Percentiles rank a stretch among this genome's conserved stretches.
phyloP scores from a whole-genome alignment of 2,113 vertebrate species.

The Pipa parva region DNA sequence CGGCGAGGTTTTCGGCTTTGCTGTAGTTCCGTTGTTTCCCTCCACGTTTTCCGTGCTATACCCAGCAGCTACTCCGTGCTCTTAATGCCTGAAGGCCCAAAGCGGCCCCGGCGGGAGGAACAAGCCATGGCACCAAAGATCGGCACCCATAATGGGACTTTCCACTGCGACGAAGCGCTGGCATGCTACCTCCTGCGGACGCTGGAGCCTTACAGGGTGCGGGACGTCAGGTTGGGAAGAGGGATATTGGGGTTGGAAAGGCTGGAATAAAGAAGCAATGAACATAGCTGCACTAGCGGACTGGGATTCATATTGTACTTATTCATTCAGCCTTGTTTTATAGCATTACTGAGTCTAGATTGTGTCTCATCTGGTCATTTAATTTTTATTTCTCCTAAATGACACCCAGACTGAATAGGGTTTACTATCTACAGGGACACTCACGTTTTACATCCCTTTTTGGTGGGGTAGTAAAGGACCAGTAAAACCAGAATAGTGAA shows the following conservation, averaged over 20 bases:
- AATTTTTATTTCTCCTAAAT: too few relatives aligned
- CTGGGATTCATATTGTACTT: background rate
- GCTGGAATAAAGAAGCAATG: background rate
- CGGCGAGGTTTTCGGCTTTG: accelerated
- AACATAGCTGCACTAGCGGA: background rate
- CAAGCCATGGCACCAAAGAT: conserved; percentile 58
- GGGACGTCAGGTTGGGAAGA: background rate
- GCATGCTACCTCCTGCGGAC: conserved; percentile 84
- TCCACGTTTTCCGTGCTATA: background rate
- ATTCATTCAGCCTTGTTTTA: background rate
- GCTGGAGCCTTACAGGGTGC: conserved; percentile 79
- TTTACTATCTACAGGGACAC: too few relatives aligned
- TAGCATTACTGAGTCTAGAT: background rate
- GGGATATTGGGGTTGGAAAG: background rate
- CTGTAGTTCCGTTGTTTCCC: accelerated
- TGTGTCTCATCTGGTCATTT: too few relatives aligned
- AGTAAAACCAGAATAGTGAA: too few relatives aligned
- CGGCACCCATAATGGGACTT: conserved; percentile 88
- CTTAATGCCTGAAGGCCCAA: conserved; percentile 41
- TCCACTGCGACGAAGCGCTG: conserved; percentile 91
- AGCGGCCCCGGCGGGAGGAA: conserved; percentile 22
- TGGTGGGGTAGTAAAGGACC: too few relatives aligned
- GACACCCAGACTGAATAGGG: too few relatives aligned
- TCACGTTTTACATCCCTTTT: too few relatives aligned
- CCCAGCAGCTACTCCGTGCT: background rate